Percentiles rank a stretch among this genome's conserved stretches.
phyloP scores from a whole-genome alignment of 2,888 invertebrate species.

The Didymodactylos carnosus region DNA sequence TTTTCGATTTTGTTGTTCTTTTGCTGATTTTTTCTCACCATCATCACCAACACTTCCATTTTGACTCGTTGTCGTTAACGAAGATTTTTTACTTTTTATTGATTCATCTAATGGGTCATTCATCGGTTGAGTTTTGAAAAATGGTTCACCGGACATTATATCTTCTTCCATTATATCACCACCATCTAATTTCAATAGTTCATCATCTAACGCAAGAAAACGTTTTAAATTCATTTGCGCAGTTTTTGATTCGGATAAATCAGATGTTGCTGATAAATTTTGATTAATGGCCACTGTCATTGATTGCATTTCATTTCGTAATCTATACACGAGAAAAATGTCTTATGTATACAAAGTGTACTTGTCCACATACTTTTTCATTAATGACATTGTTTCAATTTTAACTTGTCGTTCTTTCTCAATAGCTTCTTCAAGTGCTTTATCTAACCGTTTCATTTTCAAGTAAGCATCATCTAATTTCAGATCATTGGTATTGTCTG shows the following conservation, averaged over 20 bases:
- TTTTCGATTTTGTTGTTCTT: not conserved
- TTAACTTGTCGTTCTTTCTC: slow-evolving; percentile 11
- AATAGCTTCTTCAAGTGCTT: not conserved
- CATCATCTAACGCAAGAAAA: not conserved
- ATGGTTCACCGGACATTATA: not conserved
- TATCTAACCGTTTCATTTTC: slow-evolving; percentile 11
- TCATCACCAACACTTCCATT: not conserved
- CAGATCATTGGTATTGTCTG: not conserved
- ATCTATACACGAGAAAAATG: not conserved
- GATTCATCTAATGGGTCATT: not conserved
- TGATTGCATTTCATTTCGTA: not conserved
- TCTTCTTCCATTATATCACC: not conserved
- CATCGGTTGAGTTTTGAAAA: slow-evolving; percentile 12
- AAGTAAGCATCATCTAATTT: slow-evolving; percentile 11
- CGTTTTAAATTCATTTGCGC: not conserved
- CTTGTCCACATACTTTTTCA: slow-evolving; percentile 3
- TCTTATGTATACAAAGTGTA: not conserved
- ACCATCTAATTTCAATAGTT: not conserved
- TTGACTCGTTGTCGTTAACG: not conserved
- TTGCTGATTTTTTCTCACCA: not conserved
- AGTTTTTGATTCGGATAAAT: not conserved
- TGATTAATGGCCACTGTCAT: not conserved
- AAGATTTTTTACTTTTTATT: not conserved
- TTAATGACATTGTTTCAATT: slow-evolving; percentile 9
- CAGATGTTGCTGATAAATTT: not conserved